Conservation (phyloP, 2,113 vertebrate species). For the Calyptomena viridis region DNA sequence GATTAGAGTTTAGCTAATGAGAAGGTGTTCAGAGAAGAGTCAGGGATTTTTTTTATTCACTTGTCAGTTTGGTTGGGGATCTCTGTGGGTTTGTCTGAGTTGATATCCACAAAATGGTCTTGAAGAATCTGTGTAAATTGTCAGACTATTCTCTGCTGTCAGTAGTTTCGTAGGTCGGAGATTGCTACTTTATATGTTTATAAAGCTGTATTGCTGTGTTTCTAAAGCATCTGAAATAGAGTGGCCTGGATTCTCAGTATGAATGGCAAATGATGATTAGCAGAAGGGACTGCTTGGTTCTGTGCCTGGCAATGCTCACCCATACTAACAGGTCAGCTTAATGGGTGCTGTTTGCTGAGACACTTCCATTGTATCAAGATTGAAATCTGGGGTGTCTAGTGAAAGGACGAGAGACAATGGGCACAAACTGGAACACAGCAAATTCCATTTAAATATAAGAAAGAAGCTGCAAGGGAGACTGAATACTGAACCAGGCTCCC, state of each 20-base stretch:
- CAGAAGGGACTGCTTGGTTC: not conserved
- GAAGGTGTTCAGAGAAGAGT: not conserved
- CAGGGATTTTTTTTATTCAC: not conserved
- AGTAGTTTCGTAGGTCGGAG: not conserved
- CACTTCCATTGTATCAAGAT: not conserved
- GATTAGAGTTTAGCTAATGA: constrained; percentile 16
- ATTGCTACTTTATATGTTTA: not conserved
- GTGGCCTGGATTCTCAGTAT: not conserved
- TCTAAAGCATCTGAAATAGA: not conserved
- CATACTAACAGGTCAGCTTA: not conserved
- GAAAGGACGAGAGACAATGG: not conserved
- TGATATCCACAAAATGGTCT: not conserved
- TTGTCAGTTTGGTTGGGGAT: not conserved
- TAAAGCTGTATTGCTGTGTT: not conserved
- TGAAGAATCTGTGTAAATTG: not conserved
- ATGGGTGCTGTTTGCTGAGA: not conserved
- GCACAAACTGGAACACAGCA: not conserved
- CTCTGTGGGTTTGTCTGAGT: not conserved
- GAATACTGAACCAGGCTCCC: not conserved
- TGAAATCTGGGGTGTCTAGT: not conserved
- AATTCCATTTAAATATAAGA: not conserved
- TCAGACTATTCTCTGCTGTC: not conserved
- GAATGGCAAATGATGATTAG: not conserved
- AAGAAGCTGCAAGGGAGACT: not conserved
- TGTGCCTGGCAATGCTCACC: not conserved